Evolutionary conservation across 2,113 vertebrate species (phyloP).

Genomic region (Hydrochoerus hydrochaeris): DNA sequence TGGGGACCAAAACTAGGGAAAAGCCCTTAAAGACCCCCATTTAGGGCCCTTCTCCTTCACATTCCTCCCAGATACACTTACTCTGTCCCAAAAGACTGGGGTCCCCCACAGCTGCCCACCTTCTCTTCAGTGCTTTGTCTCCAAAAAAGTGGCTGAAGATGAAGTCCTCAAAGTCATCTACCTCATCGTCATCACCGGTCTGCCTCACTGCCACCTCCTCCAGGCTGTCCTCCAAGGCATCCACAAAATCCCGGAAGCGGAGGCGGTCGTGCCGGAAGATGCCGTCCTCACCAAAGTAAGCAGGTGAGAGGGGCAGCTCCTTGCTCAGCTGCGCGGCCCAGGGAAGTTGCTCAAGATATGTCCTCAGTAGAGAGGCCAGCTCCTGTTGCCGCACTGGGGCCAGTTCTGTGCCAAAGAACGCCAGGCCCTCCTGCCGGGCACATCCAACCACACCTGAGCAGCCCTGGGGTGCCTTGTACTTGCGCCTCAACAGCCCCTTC

Average conservation of each 20-base stretch:
- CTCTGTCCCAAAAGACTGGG: not conserved
- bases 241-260: conserved; percentile 91
- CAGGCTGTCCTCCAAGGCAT: conserved; percentile 92
- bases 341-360: conserved; percentile 86
- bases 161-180: conserved; percentile 91
- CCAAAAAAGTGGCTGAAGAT: conserved; percentile 83
- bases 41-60: not conserved
- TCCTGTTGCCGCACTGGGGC: conserved; percentile 86
- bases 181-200: conserved; percentile 85
- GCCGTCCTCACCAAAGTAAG: conserved; percentile 88
- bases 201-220: conserved; percentile 90
- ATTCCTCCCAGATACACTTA: rapidly evolving
- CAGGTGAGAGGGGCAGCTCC: conserved; percentile 78
- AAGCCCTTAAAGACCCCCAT: not conserved
- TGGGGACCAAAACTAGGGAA: not conserved
- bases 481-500: conserved; percentile 79
- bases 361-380: conserved; percentile 88
- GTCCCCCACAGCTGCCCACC: conserved; percentile 56
- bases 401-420: conserved; percentile 74
- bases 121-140: conserved; percentile 72
- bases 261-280: conserved; percentile 91
- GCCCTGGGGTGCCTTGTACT: conserved; percentile 80
- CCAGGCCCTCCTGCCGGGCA: conserved; percentile 88
- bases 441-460: conserved; percentile 88
- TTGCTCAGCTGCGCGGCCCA: conserved; percentile 68